Evolutionary conservation across 2,113 vertebrate genomes (phyloP).

Genomic region (Echinops telfairi): DNA sequence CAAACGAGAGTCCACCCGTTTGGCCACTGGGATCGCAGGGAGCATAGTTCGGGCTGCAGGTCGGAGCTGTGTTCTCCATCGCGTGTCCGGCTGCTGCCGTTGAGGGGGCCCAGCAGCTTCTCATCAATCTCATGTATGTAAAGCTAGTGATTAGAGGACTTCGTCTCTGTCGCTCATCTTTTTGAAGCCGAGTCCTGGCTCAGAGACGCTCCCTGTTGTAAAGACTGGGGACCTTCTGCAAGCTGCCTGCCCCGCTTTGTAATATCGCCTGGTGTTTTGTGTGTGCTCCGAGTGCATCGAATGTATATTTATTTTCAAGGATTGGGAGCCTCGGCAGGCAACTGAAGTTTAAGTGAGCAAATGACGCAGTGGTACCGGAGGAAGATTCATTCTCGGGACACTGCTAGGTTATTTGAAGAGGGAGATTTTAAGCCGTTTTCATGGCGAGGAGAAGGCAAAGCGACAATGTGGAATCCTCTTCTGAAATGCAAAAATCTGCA

Average conservation of each 20-base stretch:
- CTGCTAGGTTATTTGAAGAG: slow-evolving; percentile 72
- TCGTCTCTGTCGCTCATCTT: background rate
- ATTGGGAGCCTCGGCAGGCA: slow-evolving; percentile 8
- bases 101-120: background rate
- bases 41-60: background rate
- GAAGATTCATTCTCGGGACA: slow-evolving; percentile 72
- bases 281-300: slow-evolving; percentile 5
- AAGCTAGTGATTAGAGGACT: slow-evolving; percentile 40
- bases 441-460: slow-evolving; percentile 72
- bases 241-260: background rate
- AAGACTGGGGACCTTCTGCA: background rate
- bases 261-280: slow-evolving; percentile 29
- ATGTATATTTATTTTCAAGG: slow-evolving; percentile 68
- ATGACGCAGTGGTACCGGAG: slow-evolving; percentile 44
- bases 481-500: slow-evolving; percentile 71
- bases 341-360: slow-evolving; percentile 75
- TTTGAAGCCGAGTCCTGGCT: slow-evolving; percentile 28
- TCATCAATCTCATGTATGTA: background rate
- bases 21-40: background rate
- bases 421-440: slow-evolving; percentile 79
- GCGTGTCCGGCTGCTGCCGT: background rate
- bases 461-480: slow-evolving; percentile 52
- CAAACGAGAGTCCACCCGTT: background rate
- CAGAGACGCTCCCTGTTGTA: slow-evolving; percentile 10
- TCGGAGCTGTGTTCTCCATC: background rate